Evolutionary conservation across 2,113 vertebrate genomes (phyloP).

Genomic region (Pteruthius melanotis): DNA sequence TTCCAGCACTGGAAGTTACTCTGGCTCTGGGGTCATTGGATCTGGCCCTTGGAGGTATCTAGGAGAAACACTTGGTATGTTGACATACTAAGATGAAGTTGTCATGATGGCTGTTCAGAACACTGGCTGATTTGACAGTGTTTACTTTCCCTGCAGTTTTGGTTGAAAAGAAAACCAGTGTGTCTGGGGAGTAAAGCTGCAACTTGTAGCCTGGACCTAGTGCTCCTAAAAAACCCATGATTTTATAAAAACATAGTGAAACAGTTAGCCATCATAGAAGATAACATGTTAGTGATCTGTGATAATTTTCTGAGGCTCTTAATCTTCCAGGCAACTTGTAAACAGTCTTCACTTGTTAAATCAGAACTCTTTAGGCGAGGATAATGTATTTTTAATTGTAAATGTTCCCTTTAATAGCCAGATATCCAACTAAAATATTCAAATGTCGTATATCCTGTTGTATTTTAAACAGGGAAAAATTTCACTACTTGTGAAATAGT

Average conservation of each 20-base stretch:
- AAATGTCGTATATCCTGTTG: background rate
- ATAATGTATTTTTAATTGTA: background rate
- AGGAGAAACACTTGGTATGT: constrained; percentile 25
- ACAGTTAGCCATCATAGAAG: background rate
- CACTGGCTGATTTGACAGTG: constrained; percentile 37
- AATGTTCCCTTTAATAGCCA: background rate
- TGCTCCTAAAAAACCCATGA: background rate
- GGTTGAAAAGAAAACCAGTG: constrained; percentile 12
- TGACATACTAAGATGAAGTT: constrained; percentile 61
- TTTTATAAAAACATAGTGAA: background rate
- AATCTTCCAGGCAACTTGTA: background rate
- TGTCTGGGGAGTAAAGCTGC: background rate
- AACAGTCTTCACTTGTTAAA: background rate
- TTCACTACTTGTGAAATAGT: background rate
- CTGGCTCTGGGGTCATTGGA: background rate
- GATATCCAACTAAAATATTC: background rate
- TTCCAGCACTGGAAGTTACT: background rate
- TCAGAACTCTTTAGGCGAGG: background rate
- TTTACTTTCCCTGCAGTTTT: constrained; percentile 52
- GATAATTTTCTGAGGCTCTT: background rate
- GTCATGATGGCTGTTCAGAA: constrained; percentile 44
- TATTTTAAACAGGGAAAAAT: background rate
- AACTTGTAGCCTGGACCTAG: background rate
- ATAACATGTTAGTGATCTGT: background rate
- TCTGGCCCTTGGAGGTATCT: constrained; percentile 12